These are phyloP conservation scores for Muntiacus reevesi DNA, from an alignment of 2,113 vertebrate genomes.

Conservation along the genomic window DNA sequence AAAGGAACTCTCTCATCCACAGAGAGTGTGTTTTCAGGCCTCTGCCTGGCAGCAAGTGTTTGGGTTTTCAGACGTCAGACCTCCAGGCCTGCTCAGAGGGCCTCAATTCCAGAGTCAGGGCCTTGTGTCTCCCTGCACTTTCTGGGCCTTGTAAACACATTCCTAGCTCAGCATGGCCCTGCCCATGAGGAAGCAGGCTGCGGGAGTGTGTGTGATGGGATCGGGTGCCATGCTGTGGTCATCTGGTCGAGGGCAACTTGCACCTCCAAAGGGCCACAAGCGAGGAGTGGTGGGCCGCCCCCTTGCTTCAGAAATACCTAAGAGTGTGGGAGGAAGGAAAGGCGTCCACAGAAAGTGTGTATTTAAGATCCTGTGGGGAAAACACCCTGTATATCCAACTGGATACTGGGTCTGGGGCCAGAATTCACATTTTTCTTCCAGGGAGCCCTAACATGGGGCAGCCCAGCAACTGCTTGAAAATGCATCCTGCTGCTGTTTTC, in stretches of 20 bases:
- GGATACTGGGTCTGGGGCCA: too few relatives aligned
- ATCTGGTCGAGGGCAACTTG: too few relatives aligned
- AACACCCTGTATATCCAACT: too few relatives aligned
- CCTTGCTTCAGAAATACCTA: not conserved
- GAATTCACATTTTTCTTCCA: too few relatives aligned
- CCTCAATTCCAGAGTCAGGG: not conserved
- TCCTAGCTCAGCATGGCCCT: not conserved
- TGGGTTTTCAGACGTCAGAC: not conserved
- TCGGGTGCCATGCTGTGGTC: too few relatives aligned
- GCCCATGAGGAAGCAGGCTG: not conserved
- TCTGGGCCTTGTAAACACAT: not conserved
- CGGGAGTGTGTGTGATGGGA: not conserved
- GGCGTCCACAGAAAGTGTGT: not conserved
- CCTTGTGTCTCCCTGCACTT: not conserved
- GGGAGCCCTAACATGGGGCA: too few relatives aligned
- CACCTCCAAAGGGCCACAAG: too few relatives aligned
- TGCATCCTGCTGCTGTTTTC: too few relatives aligned
- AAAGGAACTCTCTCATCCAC: not conserved
- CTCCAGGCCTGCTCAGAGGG: not conserved
- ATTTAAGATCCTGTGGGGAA: too few relatives aligned
- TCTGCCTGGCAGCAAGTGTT: not conserved
- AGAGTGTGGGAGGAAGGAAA: not conserved
- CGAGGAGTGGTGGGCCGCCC: accelerated
- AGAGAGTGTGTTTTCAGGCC: not conserved
- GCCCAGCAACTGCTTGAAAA: too few relatives aligned